These are phyloP conservation scores for Meta bourneti DNA, from an alignment of 2,888 invertebrate genomes.

Conservation along the genomic window DNA sequence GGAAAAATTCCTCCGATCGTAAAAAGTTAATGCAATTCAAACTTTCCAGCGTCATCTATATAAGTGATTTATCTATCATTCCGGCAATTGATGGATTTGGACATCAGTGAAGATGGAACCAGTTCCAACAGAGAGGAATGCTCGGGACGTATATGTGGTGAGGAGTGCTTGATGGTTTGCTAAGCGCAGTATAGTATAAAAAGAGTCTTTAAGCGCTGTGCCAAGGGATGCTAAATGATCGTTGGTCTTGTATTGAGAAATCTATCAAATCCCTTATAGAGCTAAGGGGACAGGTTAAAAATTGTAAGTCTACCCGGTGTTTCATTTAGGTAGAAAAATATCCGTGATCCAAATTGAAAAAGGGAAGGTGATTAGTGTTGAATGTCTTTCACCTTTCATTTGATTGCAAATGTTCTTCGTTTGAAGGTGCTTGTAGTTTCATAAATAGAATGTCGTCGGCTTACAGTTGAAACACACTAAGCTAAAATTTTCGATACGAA, in stretches of 20 bases:
- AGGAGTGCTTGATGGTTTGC: conserved; percentile 38
- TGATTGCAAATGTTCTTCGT: too few species aligned
- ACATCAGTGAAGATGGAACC: not conserved
- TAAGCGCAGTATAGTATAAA: not conserved
- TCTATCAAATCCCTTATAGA: conserved; percentile 3
- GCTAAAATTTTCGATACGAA: too few species aligned
- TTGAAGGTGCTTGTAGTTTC: too few species aligned
- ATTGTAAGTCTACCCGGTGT: not conserved
- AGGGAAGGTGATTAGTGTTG: too few species aligned
- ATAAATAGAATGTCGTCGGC: too few species aligned
- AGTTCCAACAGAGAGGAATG: conserved; percentile 19
- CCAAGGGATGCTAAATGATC: conserved; percentile 42
- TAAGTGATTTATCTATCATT: conserved; percentile 23
- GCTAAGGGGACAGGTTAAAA: conserved; percentile 1
- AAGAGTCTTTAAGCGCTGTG: conserved; percentile 5
- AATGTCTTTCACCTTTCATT: too few species aligned
- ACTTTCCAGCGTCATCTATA: conserved; percentile 26
- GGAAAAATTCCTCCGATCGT: conserved; percentile 6
- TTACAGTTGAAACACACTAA: too few species aligned
- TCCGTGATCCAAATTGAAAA: too few species aligned
- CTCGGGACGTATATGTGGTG: conserved; percentile 1
- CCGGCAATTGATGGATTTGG: conserved; percentile 18
- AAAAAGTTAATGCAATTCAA: conserved; percentile 56
- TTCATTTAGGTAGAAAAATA: too few species aligned
- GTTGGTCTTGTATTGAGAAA: not conserved